Conservation (phyloP, 2,888 invertebrate genomes). For the Girardia tigrina region DNA sequence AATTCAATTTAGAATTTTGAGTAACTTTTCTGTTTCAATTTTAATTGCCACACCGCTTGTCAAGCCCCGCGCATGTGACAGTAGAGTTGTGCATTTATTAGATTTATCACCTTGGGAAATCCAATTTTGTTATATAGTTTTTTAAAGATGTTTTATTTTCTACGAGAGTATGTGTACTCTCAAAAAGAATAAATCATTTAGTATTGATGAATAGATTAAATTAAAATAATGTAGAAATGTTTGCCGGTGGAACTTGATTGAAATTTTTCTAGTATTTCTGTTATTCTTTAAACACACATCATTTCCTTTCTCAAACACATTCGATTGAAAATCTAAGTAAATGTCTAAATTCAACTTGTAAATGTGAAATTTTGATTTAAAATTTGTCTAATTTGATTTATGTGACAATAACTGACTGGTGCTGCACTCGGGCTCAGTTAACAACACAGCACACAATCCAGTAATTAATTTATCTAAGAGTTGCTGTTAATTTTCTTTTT, state of each 20-base stretch:
- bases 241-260: constrained; percentile 19
- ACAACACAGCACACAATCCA: constrained; percentile 10
- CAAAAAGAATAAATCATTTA: constrained; percentile 17
- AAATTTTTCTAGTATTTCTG: not conserved
- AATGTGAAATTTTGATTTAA: constrained; percentile 23
- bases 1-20: constrained; percentile 18
- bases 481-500: constrained; percentile 23
- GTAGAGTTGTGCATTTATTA: constrained; percentile 23
- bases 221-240: constrained; percentile 18
- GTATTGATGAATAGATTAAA: constrained; percentile 17
- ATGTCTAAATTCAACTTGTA: constrained; percentile 23
- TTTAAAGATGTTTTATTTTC: constrained; percentile 9
- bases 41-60: constrained; percentile 23
- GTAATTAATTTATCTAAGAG: constrained; percentile 23
- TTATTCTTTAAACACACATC: not conserved
- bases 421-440: not conserved
- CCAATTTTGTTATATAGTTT: constrained; percentile 10
- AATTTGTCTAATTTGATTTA: constrained; percentile 23
- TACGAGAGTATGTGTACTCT: constrained; percentile 11
- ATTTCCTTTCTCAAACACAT: not conserved
- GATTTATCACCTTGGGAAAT: constrained; percentile 23
- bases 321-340: constrained; percentile 20
- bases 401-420: constrained; percentile 23
- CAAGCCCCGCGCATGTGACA: constrained; percentile 16
- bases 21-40: constrained; percentile 23